phyloP scores from a whole-genome alignment of 1,140 invertebrate genomes.

The Tetramorium simillimum region DNA sequence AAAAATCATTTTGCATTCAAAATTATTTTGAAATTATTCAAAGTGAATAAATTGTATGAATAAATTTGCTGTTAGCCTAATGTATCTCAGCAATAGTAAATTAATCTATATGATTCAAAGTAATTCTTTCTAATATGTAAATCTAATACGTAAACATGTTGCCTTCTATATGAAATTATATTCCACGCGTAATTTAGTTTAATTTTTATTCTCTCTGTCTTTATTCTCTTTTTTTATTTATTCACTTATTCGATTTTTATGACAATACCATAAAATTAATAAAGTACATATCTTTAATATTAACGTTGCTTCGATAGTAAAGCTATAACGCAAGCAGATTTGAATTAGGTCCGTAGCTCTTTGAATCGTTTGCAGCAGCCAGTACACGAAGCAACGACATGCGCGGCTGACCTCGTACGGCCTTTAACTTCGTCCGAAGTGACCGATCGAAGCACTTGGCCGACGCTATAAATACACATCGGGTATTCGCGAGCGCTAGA shows the following conservation, averaged over 20 bases:
- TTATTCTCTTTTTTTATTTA: not conserved
- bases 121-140: not conserved
- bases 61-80: not conserved
- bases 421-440: slow-evolving; percentile 32
- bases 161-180: not conserved
- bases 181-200: not conserved
- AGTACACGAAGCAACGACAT: not conserved
- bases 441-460: slow-evolving; percentile 45
- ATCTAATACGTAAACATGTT: not conserved
- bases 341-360: not conserved
- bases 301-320: not conserved
- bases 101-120: not conserved
- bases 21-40: not conserved
- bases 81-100: not conserved
- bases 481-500: slow-evolving; percentile 30
- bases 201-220: not conserved
- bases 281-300: not conserved
- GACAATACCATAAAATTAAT: not conserved
- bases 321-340: not conserved
- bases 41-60: not conserved
- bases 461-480: slow-evolving; percentile 55
- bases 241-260: not conserved
- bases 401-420: not conserved
- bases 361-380: not conserved
- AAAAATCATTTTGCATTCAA: not conserved